phyloP scores from a whole-genome alignment of 2,113 vertebrate species.

The Oophaga pumilio region DNA sequence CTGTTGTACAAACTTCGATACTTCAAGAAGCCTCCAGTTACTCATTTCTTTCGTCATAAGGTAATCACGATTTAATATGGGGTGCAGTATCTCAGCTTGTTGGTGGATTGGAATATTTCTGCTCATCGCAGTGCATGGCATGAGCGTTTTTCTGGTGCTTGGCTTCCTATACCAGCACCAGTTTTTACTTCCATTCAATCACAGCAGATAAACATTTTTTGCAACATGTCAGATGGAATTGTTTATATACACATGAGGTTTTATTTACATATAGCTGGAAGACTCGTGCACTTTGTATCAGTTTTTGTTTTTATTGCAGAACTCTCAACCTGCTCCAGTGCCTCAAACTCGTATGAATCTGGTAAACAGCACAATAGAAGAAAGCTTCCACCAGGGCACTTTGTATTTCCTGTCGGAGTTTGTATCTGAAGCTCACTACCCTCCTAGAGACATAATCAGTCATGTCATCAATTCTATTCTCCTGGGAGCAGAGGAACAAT shows the following conservation, averaged over 20 bases:
- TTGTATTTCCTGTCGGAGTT: slow-evolving; percentile 88
- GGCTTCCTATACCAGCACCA: too few relatives aligned
- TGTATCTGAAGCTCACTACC: slow-evolving; percentile 77
- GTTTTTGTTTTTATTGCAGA: slow-evolving; percentile 61
- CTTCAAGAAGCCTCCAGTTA: slow-evolving; percentile 69
- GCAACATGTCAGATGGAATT: background rate
- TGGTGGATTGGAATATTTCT: background rate
- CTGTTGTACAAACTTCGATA: slow-evolving; percentile 69
- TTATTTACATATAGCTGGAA: too few relatives aligned
- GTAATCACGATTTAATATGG: background rate
- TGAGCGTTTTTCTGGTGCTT: background rate
- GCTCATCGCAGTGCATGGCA: background rate
- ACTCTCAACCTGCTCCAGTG: slow-evolving; percentile 70
- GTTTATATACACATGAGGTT: too few relatives aligned
- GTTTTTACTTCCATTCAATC: background rate
- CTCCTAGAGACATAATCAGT: slow-evolving; percentile 77
- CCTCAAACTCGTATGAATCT: slow-evolving; percentile 80
- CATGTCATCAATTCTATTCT: slow-evolving; percentile 82
- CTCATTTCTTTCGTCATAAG: slow-evolving; percentile 71
- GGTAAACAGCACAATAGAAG: slow-evolving; percentile 85
- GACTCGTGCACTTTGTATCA: too few relatives aligned
- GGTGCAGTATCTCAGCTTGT: background rate
- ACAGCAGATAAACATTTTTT: background rate
- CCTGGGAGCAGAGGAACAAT: slow-evolving; percentile 69
- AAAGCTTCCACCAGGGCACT: slow-evolving; percentile 82